A percentile compares a stretch with the other conserved stretches of the same genome.
Conservation (phyloP, 2,888 invertebrate species). For the Chymomyza fuscimana region DNA sequence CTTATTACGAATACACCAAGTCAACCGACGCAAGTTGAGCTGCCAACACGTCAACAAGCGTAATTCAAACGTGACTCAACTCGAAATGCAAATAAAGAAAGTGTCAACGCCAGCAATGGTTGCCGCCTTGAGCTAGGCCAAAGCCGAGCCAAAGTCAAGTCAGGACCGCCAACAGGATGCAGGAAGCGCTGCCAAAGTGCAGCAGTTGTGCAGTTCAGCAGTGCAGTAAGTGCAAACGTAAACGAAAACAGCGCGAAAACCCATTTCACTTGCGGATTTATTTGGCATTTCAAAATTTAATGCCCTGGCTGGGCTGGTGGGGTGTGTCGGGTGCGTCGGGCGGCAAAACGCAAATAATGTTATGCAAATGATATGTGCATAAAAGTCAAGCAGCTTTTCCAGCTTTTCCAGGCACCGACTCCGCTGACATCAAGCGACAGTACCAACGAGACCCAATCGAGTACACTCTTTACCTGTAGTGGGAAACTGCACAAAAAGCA, state of each 20-base stretch:
- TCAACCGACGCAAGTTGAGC: constrained; percentile 24
- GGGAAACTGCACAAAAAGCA: constrained; percentile 24
- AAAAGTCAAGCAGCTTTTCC: constrained; percentile 65
- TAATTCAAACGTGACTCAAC: constrained; percentile 60
- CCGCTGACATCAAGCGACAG: constrained; percentile 23
- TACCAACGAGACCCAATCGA: background rate
- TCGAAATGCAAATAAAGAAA: constrained; percentile 64
- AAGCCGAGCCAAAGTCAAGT: constrained; percentile 13
- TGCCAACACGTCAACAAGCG: constrained; percentile 43
- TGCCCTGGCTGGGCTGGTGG: constrained; percentile 62
- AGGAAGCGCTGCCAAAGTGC: constrained; percentile 49
- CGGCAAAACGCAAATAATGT: constrained; percentile 67
- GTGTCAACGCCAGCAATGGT: constrained; percentile 50
- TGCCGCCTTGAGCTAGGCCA: constrained; percentile 28
- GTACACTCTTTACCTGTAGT: background rate
- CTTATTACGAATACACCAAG: constrained; percentile 51
- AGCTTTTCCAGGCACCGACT: constrained; percentile 23
- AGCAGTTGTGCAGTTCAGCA: constrained; percentile 26
- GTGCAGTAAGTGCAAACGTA: constrained; percentile 47
- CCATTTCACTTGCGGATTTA: constrained; percentile 67
- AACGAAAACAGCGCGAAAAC: constrained; percentile 54
- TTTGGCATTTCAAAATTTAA: constrained; percentile 62
- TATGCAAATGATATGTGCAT: constrained; percentile 78
- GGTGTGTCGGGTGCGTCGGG: background rate
- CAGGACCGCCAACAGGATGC: constrained; percentile 33